phyloP scores from a whole-genome alignment of 2,113 vertebrate genomes.

The Halichoeres trimaculatus region DNA sequence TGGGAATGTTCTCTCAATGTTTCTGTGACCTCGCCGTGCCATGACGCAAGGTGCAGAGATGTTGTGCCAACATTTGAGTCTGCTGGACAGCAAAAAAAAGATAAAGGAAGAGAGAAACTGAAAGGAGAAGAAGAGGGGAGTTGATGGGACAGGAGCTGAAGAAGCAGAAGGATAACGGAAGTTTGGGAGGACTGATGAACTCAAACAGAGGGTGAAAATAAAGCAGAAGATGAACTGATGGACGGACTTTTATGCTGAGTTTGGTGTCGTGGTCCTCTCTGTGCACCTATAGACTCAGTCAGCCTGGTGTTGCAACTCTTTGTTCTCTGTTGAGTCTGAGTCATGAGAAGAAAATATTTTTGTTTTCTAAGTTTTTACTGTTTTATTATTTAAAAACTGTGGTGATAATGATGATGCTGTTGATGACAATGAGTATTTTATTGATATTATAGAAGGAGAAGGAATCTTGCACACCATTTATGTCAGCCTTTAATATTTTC shows the following conservation, averaged over 20 bases:
- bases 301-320: conserved; percentile 90
- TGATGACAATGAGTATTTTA: conserved; percentile 85
- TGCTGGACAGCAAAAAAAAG: conserved; percentile 72
- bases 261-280: conserved; percentile 85
- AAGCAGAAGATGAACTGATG: conserved; percentile 29
- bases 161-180: conserved; percentile 18
- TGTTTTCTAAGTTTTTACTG: conserved; percentile 91
- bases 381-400: conserved; percentile 84
- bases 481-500: conserved; percentile 93
- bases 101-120: conserved; percentile 19
- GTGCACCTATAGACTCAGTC: conserved; percentile 90
- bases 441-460: conserved; percentile 81
- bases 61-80: conserved; percentile 83
- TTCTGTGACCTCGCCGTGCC: conserved; percentile 76
- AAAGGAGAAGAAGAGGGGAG: background rate
- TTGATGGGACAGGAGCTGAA: conserved; percentile 4
- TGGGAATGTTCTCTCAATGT: conserved; percentile 80
- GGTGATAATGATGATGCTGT: conserved; percentile 75
- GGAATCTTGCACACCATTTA: conserved; percentile 89
- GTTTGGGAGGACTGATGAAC: conserved; percentile 38
- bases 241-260: conserved; percentile 72
- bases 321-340: conserved; percentile 87
- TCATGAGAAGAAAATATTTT: conserved; percentile 88
- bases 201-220: conserved; percentile 49
- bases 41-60: conserved; percentile 76